These are phyloP conservation scores for Heteromurus nitidus DNA, from an alignment of 2,888 invertebrate species.

Conservation along the genomic window DNA sequence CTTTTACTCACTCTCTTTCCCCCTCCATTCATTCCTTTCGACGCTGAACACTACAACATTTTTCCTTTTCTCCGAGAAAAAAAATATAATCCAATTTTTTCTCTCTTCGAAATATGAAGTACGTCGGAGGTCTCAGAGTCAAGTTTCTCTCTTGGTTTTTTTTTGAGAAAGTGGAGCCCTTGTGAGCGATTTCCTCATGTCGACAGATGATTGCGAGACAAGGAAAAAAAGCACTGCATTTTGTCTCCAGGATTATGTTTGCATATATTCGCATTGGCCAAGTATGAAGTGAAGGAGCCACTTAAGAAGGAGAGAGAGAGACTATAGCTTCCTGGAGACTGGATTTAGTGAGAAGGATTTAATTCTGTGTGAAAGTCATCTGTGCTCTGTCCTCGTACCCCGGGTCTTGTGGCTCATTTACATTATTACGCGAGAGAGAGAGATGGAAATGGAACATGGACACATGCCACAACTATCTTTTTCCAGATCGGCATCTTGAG, in stretches of 20 bases:
- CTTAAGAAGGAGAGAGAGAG: background rate
- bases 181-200: slow-evolving; percentile 52
- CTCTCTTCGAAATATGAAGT: slow-evolving; percentile 52
- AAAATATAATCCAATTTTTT: slow-evolving; percentile 66
- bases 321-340: background rate
- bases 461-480: background rate
- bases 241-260: background rate
- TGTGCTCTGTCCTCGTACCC: background rate
- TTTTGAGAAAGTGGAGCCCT: slow-evolving; percentile 44
- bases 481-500: background rate
- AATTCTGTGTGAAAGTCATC: background rate
- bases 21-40: background rate
- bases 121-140: background rate
- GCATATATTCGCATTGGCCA: slow-evolving; percentile 34
- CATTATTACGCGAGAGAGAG: background rate
- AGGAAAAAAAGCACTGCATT: too few relatives aligned
- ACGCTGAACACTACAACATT: too few relatives aligned
- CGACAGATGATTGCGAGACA: slow-evolving; percentile 55
- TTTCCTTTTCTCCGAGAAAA: too few relatives aligned
- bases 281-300: background rate
- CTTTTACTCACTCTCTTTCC: too few relatives aligned
- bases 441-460: too few relatives aligned
- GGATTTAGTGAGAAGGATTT: background rate
- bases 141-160: too few relatives aligned
- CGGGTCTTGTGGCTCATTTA: slow-evolving; percentile 9